Conservation (phyloP, 2,888 invertebrate genomes). For the Hyalella azteca region DNA sequence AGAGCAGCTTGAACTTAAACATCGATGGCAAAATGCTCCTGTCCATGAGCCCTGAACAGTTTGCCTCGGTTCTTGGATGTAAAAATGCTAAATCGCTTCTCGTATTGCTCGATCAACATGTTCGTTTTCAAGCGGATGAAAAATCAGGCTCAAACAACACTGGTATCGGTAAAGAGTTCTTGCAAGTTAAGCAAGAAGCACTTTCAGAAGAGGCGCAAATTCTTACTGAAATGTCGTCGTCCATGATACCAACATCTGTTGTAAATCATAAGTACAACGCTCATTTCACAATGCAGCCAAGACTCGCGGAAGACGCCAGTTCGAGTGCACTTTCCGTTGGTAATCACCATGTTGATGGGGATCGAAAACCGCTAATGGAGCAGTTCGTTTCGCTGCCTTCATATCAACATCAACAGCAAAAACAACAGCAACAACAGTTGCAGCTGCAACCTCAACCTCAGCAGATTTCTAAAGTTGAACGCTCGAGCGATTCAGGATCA, state of each 20-base stretch:
- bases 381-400: neutral
- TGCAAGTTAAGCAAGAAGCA: slow-evolving; percentile 14
- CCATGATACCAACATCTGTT: slow-evolving; percentile 1
- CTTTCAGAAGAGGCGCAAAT: neutral
- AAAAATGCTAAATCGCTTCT: neutral
- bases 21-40: slow-evolving; percentile 80
- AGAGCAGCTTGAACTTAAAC: slow-evolving; percentile 70
- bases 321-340: neutral
- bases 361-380: neutral
- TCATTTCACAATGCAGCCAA: neutral
- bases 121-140: neutral
- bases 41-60: slow-evolving; percentile 67
- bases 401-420: neutral
- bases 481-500: neutral
- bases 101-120: neutral
- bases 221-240: neutral
- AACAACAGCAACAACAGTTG: neutral
- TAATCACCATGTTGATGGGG: neutral
- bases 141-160: neutral
- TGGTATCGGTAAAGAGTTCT: neutral
- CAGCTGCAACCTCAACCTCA: neutral
- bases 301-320: neutral
- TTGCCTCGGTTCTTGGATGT: neutral
- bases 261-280: neutral
- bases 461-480: neutral